Evolutionary conservation across 2,888 invertebrate species (phyloP), one percentile per base, ranked within the genome.

Genomic region (Aporophyla lueneburgensis): DNA sequence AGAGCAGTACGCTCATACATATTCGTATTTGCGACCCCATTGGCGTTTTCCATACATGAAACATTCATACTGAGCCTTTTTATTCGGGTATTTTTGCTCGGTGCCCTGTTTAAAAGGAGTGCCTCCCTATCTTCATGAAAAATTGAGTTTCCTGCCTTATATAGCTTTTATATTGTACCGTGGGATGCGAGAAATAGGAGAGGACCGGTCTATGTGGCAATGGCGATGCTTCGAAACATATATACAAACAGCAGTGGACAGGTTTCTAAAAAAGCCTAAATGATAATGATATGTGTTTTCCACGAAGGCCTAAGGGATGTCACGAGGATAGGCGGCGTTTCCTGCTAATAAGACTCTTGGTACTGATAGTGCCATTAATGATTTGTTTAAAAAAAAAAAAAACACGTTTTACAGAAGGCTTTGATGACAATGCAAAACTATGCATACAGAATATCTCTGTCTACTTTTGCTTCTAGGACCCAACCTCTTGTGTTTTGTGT

Each of bases 1-100:
- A 10, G 16, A 10, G n/a, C n/a, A n/a, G 24, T 53, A 58, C 21
- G 16, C 12, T 53, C 51, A 24, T 61, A 24, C 5, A 16, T 51
- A 21, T 24, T 62, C n/a, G 14, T 78, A 68, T 62, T 68, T 27
- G 19, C 49, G 21, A 68, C 24, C 49, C 40, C 10, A 59, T 58
- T 68, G 10, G 54, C 54, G 21, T 62, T 66, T 66, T 66, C 14
- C 33, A 19, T 24, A 46, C 43, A 21, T n/a, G n/a, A 54, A 43
- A 59, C 16, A 7, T 78, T 71, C 43, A 33, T 46, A 58, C n/a
- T 58, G 63, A 67, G 14, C 51, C n/a, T 19, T 14, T 51, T 49
- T 24, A 16, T 27, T n/a, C n/a, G n/a, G n/a, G n/a, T n/a, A n/a
- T n/a, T 53, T 58, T 54, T 66, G 7, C 54, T 49, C 21, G 24